A percentile compares a stretch with the other conserved stretches of the same genome.
These are phyloP conservation scores for Drosophila sp. DNA, from an alignment of 1,140 invertebrate genomes.

Conservation along the genomic window DNA sequence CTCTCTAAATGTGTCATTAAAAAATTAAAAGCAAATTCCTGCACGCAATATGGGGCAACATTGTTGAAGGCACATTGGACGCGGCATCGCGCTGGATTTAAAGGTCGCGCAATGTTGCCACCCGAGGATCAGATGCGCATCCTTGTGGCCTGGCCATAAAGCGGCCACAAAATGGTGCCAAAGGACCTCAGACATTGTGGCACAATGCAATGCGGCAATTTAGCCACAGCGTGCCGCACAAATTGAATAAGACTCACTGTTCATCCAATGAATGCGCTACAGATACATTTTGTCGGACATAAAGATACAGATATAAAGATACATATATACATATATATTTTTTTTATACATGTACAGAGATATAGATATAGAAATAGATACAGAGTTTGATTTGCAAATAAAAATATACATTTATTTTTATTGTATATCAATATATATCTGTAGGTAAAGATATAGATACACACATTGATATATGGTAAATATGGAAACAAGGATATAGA, in stretches of 20 bases:
- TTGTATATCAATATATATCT: neutral
- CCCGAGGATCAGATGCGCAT: conserved; percentile 28
- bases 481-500: too few relatives aligned
- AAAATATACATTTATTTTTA: neutral
- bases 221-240: conserved; percentile 15
- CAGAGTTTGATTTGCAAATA: neutral
- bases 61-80: conserved; percentile 45
- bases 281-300: neutral
- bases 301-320: neutral
- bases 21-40: conserved; percentile 75
- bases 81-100: conserved; percentile 4
- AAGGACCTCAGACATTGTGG: conserved; percentile 36
- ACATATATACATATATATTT: neutral
- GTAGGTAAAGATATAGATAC: neutral
- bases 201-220: conserved; percentile 43
- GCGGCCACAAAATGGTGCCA: conserved; percentile 45
- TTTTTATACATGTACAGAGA: neutral
- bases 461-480: neutral
- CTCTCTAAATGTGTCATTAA: conserved; percentile 69
- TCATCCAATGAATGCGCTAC: neutral
- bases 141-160: conserved; percentile 41
- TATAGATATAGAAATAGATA: conserved; percentile 3
- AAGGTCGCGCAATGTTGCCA: conserved; percentile 21
- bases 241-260: conserved; percentile 12
- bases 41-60: conserved; percentile 58